Base-by-base conservation (phyloP, 53 echinoderm and acorn worm genomes). In the Stichopus horrens region DNA sequence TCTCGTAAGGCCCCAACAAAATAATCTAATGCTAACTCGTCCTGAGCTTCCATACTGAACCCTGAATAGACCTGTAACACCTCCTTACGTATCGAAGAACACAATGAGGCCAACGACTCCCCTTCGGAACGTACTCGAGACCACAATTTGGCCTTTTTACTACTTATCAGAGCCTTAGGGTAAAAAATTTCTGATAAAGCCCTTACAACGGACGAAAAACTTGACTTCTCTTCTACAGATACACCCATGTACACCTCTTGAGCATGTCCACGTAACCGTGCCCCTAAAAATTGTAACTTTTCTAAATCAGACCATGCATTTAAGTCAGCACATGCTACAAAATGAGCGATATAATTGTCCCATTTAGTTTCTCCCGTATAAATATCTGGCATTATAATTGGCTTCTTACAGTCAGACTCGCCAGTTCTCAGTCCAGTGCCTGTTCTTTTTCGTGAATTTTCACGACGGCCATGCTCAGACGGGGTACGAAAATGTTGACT, bases 241-340 rank as follows among this genome's bases (percentile, higher is more conserved):
- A 83, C 20, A 59, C 83, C 19, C 83, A 83, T 83, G 23, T 83
- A 83, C 60, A 86, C 86, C n/a, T 71, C 21, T 16, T 71, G 86
- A 68, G 73, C 86, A 51, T 86, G 68, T 52, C 73, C 86, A 16
- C 37, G 68, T 71, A 86, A 73, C 18, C 86, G 59, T 23, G 84
- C 65, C 58, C 65, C 84, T 63, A 84, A 60, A 84, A 84, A 84
- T n/a, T 57, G 1, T 7, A 60, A 7, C 66, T 23, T 84, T 63
- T 84, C 63, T 58, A 19, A 63, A 23, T 84, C 84, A 58, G 22
- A 57, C 84, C 84, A 84, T 8, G 20, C 84, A 57, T 58, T 84
- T 4, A 84, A 21, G 8, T 84, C 84, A 23, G 66, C 84, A 60
- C 84, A 84, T 52, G 52, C 20, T 23, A 60, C 23, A 16, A 84